Evolutionary conservation across 2,113 vertebrate genomes (phyloP).

Genomic region (Peucedramus taeniatus): DNA sequence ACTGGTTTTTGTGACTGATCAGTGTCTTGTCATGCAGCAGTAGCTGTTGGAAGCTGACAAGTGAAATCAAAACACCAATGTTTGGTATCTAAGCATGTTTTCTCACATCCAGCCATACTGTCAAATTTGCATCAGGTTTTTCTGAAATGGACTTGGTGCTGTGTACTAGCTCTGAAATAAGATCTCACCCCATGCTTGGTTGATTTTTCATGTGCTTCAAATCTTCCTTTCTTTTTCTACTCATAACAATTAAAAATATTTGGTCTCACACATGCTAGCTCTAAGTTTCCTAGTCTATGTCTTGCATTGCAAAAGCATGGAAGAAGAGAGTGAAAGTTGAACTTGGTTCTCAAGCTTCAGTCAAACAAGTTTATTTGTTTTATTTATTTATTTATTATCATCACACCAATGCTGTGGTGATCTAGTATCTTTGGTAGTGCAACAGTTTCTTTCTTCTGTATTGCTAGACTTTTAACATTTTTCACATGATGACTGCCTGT

Average conservation of each 20-base stretch:
- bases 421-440: neutral
- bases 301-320: neutral
- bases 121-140: neutral
- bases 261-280: neutral
- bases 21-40: neutral
- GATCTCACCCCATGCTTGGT: neutral
- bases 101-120: neutral
- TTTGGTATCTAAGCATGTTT: neutral
- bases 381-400: too few relatives aligned
- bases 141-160: neutral
- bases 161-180: neutral
- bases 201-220: neutral
- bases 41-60: neutral
- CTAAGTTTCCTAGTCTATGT: neutral
- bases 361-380: neutral
- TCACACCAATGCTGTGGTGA: neutral
- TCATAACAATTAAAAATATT: neutral
- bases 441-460: neutral
- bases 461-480: neutral
- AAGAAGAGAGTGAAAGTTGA: neutral
- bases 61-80: accelerated
- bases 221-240: neutral
- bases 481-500: neutral
- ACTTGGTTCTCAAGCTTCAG: neutral
- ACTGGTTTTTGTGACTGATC: neutral